Base-by-base conservation (phyloP, 2,797 vertebrate genomes). In the Novumbra hubbsi region DNA sequence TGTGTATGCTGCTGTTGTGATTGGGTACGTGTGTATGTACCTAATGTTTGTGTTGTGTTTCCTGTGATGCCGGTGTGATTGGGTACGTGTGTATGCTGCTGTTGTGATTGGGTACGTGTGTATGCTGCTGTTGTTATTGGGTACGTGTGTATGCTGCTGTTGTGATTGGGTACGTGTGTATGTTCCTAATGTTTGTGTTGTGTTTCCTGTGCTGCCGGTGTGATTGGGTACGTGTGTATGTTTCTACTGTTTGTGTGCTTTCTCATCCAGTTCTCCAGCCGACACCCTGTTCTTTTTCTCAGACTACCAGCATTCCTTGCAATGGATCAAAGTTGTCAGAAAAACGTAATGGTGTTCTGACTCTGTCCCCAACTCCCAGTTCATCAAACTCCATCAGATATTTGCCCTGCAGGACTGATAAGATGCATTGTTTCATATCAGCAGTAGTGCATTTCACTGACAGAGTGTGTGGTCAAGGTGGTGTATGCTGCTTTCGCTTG, bases 381-480 rank as follows among this genome's bases (percentile, higher is more conserved):
- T 90, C 85, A 89, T 87, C 85, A 87, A 78, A 81, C 79, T 64
- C 76, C 62, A 72, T 86, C 81, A 80, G 79, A 78, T 68, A 73
- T 69, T 75, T 49, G 34, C 63, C 30, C 17, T 11, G 15, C 14
- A 30, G n/a, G 45, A 3, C 21, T 28, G 15, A 15, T 28, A 27
- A 65, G 15, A 28, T 65, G 63, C 32, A 21, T 65, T 65, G 63
- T 32, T 65, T 19, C 63, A 14, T 65, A 65, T 32, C 63, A 65
- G 27, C 15, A 15, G 14, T 32, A 16, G n/a, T 9, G 27, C 63
- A 69, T 74, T 12, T 3, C 68, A 65, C 72, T 62, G 75, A 88
- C 84, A 62, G 82, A 87, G 84, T 83, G 84, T 84, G 86, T 83
- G 84, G 87, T 78, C 79, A 77, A 77, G 48, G 76, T 73, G 55